A percentile compares a stretch with the other conserved stretches of the same genome.
phyloP scores from a whole-genome alignment of 1,140 invertebrate species.

The Drosophila arawakana region DNA sequence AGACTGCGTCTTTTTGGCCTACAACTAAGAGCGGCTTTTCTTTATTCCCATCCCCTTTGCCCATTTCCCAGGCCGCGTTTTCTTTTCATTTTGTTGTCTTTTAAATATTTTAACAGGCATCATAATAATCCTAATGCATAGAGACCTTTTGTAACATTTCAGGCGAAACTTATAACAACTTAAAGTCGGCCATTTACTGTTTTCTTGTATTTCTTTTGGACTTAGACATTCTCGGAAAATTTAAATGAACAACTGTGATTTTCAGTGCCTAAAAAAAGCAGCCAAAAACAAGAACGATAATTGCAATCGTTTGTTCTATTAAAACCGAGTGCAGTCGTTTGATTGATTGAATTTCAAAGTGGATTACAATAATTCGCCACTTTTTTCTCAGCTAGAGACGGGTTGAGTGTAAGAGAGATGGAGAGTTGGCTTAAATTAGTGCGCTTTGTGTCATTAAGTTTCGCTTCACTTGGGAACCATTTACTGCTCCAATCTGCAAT shows the following conservation, averaged over 20 bases:
- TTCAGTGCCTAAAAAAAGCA: not conserved
- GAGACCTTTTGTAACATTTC: conserved; percentile 39
- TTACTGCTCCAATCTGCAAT: conserved; percentile 62
- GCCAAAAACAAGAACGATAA: conserved; percentile 27
- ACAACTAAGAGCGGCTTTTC: conserved; percentile 32
- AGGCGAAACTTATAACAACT: conserved; percentile 23
- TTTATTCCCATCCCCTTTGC: not conserved
- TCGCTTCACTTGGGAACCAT: conserved; percentile 70
- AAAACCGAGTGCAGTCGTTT: conserved; percentile 32
- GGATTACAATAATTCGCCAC: conserved; percentile 74
- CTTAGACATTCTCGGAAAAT: not conserved
- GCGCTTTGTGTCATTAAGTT: conserved; percentile 79
- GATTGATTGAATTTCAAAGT: conserved; percentile 64
- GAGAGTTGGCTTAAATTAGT: conserved; percentile 60
- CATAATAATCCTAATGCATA: conserved; percentile 65
- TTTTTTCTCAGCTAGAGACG: conserved; percentile 11
- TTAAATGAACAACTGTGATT: not conserved
- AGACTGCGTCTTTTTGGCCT: conserved; percentile 20
- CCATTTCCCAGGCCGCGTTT: conserved; percentile 4
- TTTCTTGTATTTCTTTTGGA: not conserved
- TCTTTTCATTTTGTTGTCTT: conserved; percentile 40
- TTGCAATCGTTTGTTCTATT: conserved; percentile 50
- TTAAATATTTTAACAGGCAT: conserved; percentile 66
- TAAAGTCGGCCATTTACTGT: conserved; percentile 2
- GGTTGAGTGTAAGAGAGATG: not conserved